Conservation (phyloP, 2,888 invertebrate genomes). For the Lepidocyrtoides sp. region DNA sequence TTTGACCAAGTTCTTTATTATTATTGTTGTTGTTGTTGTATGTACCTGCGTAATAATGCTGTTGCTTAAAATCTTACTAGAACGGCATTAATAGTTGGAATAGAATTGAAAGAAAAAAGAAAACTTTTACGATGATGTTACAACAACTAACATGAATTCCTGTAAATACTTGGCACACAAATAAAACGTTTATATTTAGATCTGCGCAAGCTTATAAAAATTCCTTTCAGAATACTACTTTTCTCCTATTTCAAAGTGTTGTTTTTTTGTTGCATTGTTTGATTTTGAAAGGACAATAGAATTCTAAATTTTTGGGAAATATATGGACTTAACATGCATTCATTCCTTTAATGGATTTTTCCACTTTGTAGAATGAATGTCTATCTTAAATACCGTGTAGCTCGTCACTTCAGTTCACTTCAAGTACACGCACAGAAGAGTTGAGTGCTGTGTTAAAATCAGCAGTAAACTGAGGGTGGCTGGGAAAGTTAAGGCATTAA, state of each 20-base stretch:
- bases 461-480: constrained; percentile 60
- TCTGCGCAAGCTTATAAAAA: constrained; percentile 1
- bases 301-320: constrained; percentile 48
- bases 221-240: too few relatives aligned
- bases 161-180: constrained; percentile 47
- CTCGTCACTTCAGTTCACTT: constrained; percentile 51
- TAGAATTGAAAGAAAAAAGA: constrained; percentile 24
- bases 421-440: too few relatives aligned
- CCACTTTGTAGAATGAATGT: constrained; percentile 38
- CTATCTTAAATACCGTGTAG: background rate
- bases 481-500: constrained; percentile 64
- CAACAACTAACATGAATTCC: constrained; percentile 34
- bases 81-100: constrained; percentile 11
- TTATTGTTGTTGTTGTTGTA: constrained; percentile 38
- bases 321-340: constrained; percentile 55
- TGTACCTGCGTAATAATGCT: constrained; percentile 69
- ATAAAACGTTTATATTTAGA: constrained; percentile 33
- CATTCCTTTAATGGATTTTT: constrained; percentile 74
- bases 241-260: constrained; percentile 6
- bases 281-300: constrained; percentile 71
- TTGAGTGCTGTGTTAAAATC: background rate
- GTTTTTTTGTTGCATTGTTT: constrained; percentile 53
- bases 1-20: constrained; percentile 37
- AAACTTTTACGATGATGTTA: constrained; percentile 39
- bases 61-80: constrained; percentile 39